Evolutionary conservation across 2,113 vertebrate genomes (phyloP), one percentile per base, ranked within the genome.

Genomic region (Pterophyllum scalare): DNA sequence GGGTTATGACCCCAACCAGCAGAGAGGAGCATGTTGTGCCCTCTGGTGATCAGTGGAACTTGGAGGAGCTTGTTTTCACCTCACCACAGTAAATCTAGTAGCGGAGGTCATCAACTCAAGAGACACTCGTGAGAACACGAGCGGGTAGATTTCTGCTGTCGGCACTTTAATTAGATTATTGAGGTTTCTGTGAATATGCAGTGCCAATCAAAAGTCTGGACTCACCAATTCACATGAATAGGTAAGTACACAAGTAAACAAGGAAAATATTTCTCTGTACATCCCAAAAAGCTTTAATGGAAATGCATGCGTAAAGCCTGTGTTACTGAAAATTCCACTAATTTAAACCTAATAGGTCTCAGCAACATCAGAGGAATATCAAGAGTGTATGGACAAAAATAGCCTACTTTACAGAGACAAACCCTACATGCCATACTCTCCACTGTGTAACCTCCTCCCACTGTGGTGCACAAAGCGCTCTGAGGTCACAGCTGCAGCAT

Each of bases 401-500:
- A 92, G 79, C 57, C 82, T 40, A 49, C 86, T 62, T 90, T 82
- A 86, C 74, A 85, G 76, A 90, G 67, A 82, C 33, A 70, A 65
- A n/a, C 64, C 12, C 79, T 64, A 89, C 87, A 79, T 86, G 87
- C 82, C 79, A 80, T 54, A 64, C 84, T 89, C 82, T 91, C 84
- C 58, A 38, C 59, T 87, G 31, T 75, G 82, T 86, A 85, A 87
- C 89, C 77, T 91, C 90, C 89, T 91, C 90, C 85, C 88, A 91
- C 87, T 86, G 88, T 52, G 7, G 77, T 84, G 90, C 87, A 88
- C 77, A 85, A 43, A 84, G 88, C 89, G 84, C 84, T 91, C 88
- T 74, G 89, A 92, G 94, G 93, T 92, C 91, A 90, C 89, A 93
- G 92, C 90, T 94, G 60, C 38, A 59, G 93, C 89, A 57, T 82